These are phyloP conservation scores for Dromius quadrimaculatus DNA, from an alignment of 2,888 invertebrate species.

Conservation along the genomic window DNA sequence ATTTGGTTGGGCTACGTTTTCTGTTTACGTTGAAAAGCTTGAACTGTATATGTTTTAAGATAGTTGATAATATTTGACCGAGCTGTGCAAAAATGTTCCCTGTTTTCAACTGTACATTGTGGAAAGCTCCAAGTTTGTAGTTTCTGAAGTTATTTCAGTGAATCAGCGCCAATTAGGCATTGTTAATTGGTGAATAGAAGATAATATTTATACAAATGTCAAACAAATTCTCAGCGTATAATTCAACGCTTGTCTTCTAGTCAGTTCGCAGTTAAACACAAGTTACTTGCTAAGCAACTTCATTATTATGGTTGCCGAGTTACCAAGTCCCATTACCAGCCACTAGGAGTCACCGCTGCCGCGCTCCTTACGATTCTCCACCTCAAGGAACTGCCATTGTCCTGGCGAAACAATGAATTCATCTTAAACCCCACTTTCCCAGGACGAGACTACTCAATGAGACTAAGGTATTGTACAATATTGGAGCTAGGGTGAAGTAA, in stretches of 20 bases:
- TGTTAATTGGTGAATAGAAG: slow-evolving; percentile 10
- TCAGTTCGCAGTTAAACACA: slow-evolving; percentile 28
- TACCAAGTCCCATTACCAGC: slow-evolving; percentile 32
- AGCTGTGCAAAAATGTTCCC: no score
- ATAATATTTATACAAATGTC: slow-evolving; percentile 29
- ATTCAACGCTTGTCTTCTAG: slow-evolving; percentile 4
- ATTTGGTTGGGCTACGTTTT: no score
- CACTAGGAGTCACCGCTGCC: neutral
- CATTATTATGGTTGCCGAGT: slow-evolving; percentile 38
- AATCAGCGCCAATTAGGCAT: neutral
- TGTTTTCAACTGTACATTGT: no score
- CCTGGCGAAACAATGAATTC: slow-evolving; percentile 31
- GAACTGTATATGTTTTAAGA: no score
- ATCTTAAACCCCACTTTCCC: slow-evolving; percentile 24
- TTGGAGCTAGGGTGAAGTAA: no score
- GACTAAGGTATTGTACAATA: no score
- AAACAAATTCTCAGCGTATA: slow-evolving; percentile 10
- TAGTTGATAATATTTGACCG: no score
- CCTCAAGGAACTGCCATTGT: slow-evolving; percentile 34
- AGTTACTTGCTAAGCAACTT: slow-evolving; percentile 39
- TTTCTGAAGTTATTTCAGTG: no score
- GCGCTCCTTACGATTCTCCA: neutral
- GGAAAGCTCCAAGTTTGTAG: no score
- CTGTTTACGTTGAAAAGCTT: no score
- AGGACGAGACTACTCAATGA: neutral